Percentiles rank a stretch among this genome's conserved stretches.
Evolutionary conservation across 2,888 invertebrate genomes (phyloP).

Genomic region (Microctonus brassicae): DNA sequence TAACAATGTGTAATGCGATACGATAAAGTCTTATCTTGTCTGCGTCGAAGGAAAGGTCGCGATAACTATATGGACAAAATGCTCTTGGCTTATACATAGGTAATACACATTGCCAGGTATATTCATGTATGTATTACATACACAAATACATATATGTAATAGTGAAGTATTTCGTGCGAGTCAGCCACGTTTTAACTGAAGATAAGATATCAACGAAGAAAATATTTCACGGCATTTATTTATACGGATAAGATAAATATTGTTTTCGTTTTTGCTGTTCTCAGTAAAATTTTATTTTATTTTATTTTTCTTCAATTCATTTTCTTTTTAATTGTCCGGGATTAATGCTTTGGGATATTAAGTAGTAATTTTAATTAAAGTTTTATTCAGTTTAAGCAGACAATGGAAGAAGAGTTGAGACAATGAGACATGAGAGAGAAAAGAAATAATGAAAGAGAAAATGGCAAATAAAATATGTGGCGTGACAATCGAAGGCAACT

Average conservation of each 20-base stretch:
- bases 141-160: not conserved
- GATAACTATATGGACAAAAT: slow-evolving; percentile 8
- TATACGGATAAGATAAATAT: slow-evolving; percentile 1
- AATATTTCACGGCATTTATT: slow-evolving; percentile 5
- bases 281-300: not conserved
- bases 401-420: not conserved
- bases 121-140: not conserved
- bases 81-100: slow-evolving; percentile 8
- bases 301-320: not conserved
- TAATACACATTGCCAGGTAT: slow-evolving; percentile 3
- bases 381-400: too few species aligned
- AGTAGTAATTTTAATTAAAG: not conserved
- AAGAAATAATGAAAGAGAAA: not conserved
- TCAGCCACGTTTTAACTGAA: not conserved
- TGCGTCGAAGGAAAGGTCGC: not conserved
- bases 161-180: not conserved
- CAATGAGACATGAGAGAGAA: not conserved
- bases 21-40: slow-evolving; percentile 16
- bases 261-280: not conserved
- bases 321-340: not conserved
- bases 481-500: slow-evolving; percentile 6
- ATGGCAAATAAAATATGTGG: slow-evolving; percentile 10
- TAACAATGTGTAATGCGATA: not conserved
- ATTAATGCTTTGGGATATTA: too few species aligned
- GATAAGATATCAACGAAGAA: slow-evolving; percentile 1